phyloP scores from a whole-genome alignment of 2,113 vertebrate species.

The Lasiurus cinereus region DNA sequence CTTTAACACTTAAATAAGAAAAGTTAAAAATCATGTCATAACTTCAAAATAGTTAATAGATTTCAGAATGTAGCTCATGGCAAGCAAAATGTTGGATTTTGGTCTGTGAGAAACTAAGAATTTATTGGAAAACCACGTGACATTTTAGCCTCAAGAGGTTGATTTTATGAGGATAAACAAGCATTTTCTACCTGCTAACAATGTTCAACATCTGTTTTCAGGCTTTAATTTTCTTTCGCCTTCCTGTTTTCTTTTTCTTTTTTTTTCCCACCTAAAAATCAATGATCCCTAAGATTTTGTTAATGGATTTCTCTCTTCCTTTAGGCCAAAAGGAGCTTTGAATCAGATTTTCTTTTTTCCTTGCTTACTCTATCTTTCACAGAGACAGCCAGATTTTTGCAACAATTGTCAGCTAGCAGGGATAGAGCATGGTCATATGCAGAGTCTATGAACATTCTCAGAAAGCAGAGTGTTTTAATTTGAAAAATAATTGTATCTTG shows the following conservation, averaged over 20 bases:
- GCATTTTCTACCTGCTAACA: slow-evolving; percentile 35
- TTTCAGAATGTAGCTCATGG: slow-evolving; percentile 7
- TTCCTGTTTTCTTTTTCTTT: neutral
- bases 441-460: neutral
- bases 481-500: neutral
- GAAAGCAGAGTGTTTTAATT: slow-evolving; percentile 25
- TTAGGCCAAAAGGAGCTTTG: neutral
- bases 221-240: slow-evolving; percentile 31
- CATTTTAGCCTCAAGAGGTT: slow-evolving; percentile 22
- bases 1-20: slow-evolving; percentile 10
- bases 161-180: slow-evolving; percentile 39
- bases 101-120: neutral
- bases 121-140: neutral
- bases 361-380: neutral
- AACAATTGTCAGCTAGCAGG: neutral
- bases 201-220: slow-evolving; percentile 56
- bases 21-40: slow-evolving; percentile 39
- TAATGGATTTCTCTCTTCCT: slow-evolving; percentile 39
- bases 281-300: slow-evolving; percentile 36
- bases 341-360: slow-evolving; percentile 37
- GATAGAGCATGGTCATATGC: neutral
- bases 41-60: slow-evolving; percentile 51
- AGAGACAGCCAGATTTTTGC: neutral
- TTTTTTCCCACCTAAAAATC: slow-evolving; percentile 34
- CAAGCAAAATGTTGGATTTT: neutral